These are phyloP conservation scores for Nautilus pompilius DNA, from an alignment of 1,140 invertebrate genomes.

Conservation along the genomic window DNA sequence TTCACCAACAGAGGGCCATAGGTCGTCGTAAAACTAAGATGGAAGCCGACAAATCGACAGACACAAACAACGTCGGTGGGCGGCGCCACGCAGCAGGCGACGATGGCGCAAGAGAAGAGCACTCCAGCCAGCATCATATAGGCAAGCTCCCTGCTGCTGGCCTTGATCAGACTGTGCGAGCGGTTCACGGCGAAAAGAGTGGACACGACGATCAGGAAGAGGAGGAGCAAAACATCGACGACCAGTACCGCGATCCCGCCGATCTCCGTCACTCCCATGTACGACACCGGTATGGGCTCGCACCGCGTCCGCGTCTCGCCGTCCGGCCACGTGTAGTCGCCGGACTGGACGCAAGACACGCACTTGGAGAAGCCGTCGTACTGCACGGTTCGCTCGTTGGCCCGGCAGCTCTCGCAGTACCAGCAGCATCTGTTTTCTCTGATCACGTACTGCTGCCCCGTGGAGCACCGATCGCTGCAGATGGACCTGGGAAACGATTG, in stretches of 20 bases:
- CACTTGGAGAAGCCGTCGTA: conserved; percentile 16
- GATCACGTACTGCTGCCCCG: conserved; percentile 4
- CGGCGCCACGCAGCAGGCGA: conserved; percentile 47
- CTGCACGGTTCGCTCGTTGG: conserved; percentile 25
- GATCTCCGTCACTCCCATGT: conserved; percentile 15
- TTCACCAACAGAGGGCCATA: conserved; percentile 79
- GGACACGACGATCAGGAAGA: conserved; percentile 23
- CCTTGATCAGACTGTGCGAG: conserved; percentile 36
- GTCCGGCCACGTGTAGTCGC: conserved; percentile 36
- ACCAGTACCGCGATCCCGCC: conserved; percentile 57
- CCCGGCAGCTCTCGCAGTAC: conserved; percentile 19
- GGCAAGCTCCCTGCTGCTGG: conserved; percentile 33
- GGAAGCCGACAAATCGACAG: conserved; percentile 69
- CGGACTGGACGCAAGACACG: conserved; percentile 16
- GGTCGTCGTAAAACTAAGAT: conserved; percentile 69
- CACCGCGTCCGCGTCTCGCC: conserved; percentile 59
- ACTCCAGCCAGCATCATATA: conserved; percentile 32
- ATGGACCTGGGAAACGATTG: conserved; percentile 9
- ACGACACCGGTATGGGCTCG: conserved; percentile 36
- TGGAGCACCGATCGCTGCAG: conserved; percentile 16
- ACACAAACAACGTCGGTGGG: conserved; percentile 69
- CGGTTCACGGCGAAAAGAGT: conserved; percentile 22
- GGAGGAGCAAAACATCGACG: conserved; percentile 58
- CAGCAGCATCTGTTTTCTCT: conserved; percentile 22
- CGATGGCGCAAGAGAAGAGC: conserved; percentile 21